Base-by-base conservation (phyloP, 2,888 invertebrate species). In the Drosophila birchii region DNA sequence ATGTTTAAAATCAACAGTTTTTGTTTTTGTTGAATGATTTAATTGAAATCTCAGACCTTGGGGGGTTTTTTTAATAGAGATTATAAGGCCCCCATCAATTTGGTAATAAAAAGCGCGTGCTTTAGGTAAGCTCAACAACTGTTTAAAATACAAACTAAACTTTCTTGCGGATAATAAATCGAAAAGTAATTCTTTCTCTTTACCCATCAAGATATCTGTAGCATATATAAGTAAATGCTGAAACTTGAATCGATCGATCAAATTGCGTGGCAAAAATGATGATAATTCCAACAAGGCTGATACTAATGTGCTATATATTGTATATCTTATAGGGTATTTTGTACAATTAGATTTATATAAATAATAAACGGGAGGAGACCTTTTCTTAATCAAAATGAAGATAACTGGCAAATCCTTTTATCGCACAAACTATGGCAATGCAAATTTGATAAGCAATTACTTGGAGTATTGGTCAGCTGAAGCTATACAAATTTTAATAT, bases 181-280 rank as follows among this genome's bases (percentile, higher is more conserved):
- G 54, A 54, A 32, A 54, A 54, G 39, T 60, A 60, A 60, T 54
- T 29, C 59, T 41, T 32, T 12, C 14, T n/a, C n/a, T 9, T 54
- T 32, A 41, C 54, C 59, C 54, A 20, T 59, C 54, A 59, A 60
- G 59, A 60, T 51, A 58, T n/a, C n/a, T n/a, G n/a, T 18, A 38
- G 6, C 20, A 20, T 6, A 36, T 23, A 41, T 11, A 41, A 41
- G 41, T 4, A 20, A 51, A 20, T 14, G n/a, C 14, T 23, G 12
- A 39, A 60, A 32, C 34, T n/a, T 12, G 29, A 59, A 54, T 14
- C 39, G 39, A 54, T 60, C 59, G 39, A 32, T 60, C 55, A 60
- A 41, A 5, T 32, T 41, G 32, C 20, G 12, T 54, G 20, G 51
- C 51, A 34, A 41, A 32, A 54, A 16, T 41, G 39, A 54, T 60